Percentiles rank a stretch among this genome's conserved stretches.
phyloP scores from a whole-genome alignment of 2,797 vertebrate genomes.

The Chromis chromis region DNA sequence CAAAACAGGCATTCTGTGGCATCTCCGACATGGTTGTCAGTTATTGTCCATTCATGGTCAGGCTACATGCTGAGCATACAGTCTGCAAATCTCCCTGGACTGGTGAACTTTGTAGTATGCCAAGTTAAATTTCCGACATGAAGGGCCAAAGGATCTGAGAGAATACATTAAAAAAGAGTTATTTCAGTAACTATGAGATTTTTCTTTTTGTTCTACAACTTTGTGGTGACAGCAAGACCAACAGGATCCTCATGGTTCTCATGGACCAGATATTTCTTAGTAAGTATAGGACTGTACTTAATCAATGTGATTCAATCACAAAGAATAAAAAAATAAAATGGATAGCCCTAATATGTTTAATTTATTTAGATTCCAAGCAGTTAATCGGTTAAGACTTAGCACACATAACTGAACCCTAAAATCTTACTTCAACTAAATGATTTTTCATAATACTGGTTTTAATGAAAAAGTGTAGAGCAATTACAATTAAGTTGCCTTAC shows the following conservation, averaged over 20 bases:
- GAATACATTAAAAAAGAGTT: conserved; percentile 8
- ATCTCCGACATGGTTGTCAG: conserved; percentile 13
- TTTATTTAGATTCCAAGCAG: no score
- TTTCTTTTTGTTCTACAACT: not conserved
- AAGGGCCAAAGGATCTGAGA: conserved; percentile 13
- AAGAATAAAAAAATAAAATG: not conserved
- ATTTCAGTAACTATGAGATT: not conserved
- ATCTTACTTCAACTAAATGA: no score
- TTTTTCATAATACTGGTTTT: no score
- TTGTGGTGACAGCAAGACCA: conserved; percentile 1
- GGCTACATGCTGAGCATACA: conserved; percentile 33
- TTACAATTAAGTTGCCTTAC: no score
- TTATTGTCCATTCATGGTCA: conserved; percentile 31
- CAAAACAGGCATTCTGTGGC: conserved; percentile 13
- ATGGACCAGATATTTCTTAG: not conserved
- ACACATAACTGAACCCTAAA: no score
- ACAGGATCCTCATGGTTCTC: not conserved
- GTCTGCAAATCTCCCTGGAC: conserved; percentile 9
- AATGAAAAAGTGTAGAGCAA: no score
- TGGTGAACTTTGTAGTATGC: not conserved
- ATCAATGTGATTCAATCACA: not conserved
- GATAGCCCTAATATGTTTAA: no score
- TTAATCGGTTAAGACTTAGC: no score
- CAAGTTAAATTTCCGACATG: conserved; percentile 31
- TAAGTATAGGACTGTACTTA: not conserved